Evolutionary conservation across 1,140 invertebrate genomes (phyloP), one percentile per base, ranked within the genome.

Genomic region (Drosophila ohnishii): DNA sequence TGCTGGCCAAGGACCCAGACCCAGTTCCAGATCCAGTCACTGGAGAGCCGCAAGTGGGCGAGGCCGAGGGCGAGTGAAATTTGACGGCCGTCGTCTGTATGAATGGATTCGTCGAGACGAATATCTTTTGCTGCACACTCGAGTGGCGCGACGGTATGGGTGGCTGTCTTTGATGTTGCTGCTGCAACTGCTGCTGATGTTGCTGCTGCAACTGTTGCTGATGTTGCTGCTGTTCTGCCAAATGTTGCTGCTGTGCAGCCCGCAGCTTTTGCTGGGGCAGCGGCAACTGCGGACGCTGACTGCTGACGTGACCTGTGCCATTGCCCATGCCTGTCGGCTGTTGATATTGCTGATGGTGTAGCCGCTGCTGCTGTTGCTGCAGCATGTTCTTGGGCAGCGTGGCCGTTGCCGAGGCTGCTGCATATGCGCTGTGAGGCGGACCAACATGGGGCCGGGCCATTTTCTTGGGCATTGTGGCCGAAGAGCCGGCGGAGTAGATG

Each of bases 91-190:
- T 92, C n/a, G 91, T 91, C 55, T 91, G 90, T 61, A 92, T 91
- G 59, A 92, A 92, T 58, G 91, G 91, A 86, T 92, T 92, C 62
- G 91, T 92, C n/a, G 91, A 87, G 44, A 92, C 91, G 61, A 91
- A 90, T 72, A 92, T 92, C 78, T 92, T 92, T 77, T 92, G 91
- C 53, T 92, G 91, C 51, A 91, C 85, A 78, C 88, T 91, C 22
- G 89, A 86, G 73, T 91, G 90, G 11, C 90, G 90, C 42, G 90
- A 81, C 11, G 90, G 90, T 56, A 91, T 79, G 28, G 90, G 88
- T 42, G 88, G 90, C 61, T 91, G 90, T 5, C 80, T 76, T 22
- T 77, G 84, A 47, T 82, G 82, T 34, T 78, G 83, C n/a, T 85
- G 79, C n/a, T 71, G 72, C 3, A 81, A 75, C 13, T 69, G 74